Conservation (phyloP, 2,797 vertebrate genomes). For the Scolopax rusticola region DNA sequence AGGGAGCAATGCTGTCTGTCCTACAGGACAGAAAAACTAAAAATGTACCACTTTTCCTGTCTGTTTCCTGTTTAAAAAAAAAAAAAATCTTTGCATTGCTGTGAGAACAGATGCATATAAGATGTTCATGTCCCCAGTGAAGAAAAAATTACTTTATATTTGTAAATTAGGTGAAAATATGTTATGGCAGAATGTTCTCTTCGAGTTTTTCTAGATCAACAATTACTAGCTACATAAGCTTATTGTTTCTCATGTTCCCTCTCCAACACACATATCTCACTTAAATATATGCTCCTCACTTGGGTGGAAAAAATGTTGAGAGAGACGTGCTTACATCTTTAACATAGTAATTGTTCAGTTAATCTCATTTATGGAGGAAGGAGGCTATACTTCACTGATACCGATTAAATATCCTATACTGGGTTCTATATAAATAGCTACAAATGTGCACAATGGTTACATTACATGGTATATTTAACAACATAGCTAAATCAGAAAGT, state of each 20-base stretch:
- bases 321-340: slow-evolving; percentile 36
- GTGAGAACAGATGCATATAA: background rate
- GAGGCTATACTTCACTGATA: slow-evolving; percentile 64
- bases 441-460: slow-evolving; percentile 65
- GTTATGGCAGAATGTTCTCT: background rate
- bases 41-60: background rate
- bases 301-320: slow-evolving; percentile 45
- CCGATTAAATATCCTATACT: slow-evolving; percentile 57
- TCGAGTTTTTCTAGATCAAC: background rate
- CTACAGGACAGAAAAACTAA: background rate
- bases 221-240: background rate
- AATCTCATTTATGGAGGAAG: slow-evolving; percentile 59
- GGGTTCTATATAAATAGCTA: slow-evolving; percentile 61
- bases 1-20: background rate
- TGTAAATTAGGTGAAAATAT: background rate
- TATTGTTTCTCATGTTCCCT: background rate
- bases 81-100: background rate
- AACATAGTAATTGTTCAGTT: slow-evolving; percentile 64
- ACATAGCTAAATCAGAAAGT: slow-evolving; percentile 54
- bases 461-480: slow-evolving; percentile 75
- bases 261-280: background rate
- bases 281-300: slow-evolving; percentile 11
- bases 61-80: background rate
- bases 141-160: background rate
- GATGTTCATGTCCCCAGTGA: background rate